Base-by-base conservation (phyloP, 2,113 vertebrate genomes). In the Tyto alba region DNA sequence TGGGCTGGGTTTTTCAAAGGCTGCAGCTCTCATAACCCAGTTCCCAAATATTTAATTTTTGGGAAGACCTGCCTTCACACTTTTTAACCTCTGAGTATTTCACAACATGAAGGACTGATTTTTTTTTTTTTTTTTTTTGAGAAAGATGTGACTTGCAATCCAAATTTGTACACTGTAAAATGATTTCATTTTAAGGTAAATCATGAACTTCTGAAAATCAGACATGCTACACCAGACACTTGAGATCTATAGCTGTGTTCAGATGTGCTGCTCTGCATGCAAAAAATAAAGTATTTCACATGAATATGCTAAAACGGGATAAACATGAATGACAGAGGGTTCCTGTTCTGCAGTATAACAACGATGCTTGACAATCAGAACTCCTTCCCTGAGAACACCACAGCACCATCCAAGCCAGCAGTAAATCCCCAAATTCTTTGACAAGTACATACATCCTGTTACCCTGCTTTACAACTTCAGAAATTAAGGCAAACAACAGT, bases 401-500 rank as follows among this genome's bases (percentile, higher is more conserved):
- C 30, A 14, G 75, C 86, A 81, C 2, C 43, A 67, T 22, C 66
- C 3, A 2, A 82, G 85, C 30, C 53, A 50, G 77, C 75, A 55
- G 60, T 25, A 89, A 92, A 94, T 40, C 71, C 81, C 55, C 59
- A 62, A 63, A 96, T 85, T 92, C 93, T 55, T 85, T 67, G 74
- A 88, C 57, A 66, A 87, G 74, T 9, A 82, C 80, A 90, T 2
- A 45, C 91, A 95, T 85, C 95, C 93, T 93, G 71, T 88, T 91
- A 16, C 60, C 3, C 85, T 34, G 41, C 64, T 66, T 38, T 78
- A 82, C 57, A 60, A 4, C 77, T 29, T 22, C 43, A 19, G 81
- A 89, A 82, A 79, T 50, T 9, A 29, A 89, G 89, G 32, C 30
- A 55, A 91, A 89, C 72, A 86, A 56, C 13, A 8, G 10, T 20